Conservation (phyloP, 2,113 vertebrate species). For the Lanius collurio region DNA sequence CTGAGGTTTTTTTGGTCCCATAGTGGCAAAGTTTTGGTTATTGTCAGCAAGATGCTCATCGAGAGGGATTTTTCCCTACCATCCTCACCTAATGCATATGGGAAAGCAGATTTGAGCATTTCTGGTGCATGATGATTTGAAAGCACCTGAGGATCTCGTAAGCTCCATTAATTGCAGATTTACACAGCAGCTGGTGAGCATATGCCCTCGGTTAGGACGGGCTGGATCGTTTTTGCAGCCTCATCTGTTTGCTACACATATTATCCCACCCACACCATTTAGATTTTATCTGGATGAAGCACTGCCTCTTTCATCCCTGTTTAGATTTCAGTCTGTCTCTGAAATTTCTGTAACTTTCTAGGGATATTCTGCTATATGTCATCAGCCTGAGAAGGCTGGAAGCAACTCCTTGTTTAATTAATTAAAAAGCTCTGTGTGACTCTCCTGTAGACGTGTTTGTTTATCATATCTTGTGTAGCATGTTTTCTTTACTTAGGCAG, state of each 20-base stretch:
- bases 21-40: neutral
- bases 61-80: neutral
- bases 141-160: conserved; percentile 48
- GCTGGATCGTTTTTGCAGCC: conserved; percentile 27
- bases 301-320: neutral
- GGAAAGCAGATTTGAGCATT: conserved; percentile 12
- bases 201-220: conserved; percentile 35
- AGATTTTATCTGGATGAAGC: neutral
- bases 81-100: neutral
- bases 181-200: conserved; percentile 48
- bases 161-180: conserved; percentile 55
- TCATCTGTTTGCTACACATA: conserved; percentile 43
- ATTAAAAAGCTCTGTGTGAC: neutral
- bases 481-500: neutral
- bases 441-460: neutral
- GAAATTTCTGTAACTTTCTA: neutral
- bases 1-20: neutral
- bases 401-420: neutral
- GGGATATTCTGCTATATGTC: neutral
- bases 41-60: neutral
- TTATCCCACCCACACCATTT: conserved; percentile 11
- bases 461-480: neutral
- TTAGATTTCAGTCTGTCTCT: neutral
- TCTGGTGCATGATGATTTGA: neutral
- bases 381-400: neutral